Evolutionary conservation across 2,888 invertebrate genomes (phyloP), one percentile per base, ranked within the genome.

Genomic region (Branchellion lobata): DNA sequence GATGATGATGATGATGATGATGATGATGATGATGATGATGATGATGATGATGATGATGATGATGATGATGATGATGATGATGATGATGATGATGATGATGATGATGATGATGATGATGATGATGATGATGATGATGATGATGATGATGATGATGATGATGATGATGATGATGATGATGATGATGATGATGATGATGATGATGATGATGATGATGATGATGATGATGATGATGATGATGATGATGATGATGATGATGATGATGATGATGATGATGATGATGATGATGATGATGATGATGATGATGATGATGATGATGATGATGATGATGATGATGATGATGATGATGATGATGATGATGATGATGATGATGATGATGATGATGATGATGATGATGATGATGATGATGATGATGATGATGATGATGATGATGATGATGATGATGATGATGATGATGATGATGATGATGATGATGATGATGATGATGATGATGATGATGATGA

Each of bases 401-500:
- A 73, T 73, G 73, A 73, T 73, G 73, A 73, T 73, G 73, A 68
- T 68, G 68, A 68, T 68, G 68, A 68, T 68, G 68, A 68, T 68
- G 68, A 68, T 27, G 68, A 80, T 80, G 68, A 80, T 80, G 68
- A 80, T 79, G 78, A 80, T 80, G 78, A 80, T 80, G 78, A 80
- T 80, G 78, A 80, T 80, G 68, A 80, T 80, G 68, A 80, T 80
- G 68, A 80, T 79, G 78, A 80, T 80, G 78, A 80, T 79, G 68
- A 80, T 79, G 68, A 80, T 79, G 68, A 80, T 61, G 78, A 80
- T 79, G 68, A 80, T 79, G 68, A 80, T 79, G 68, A 80, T 61
- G 78, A 80, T 79, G 78, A 80, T 79, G 78, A 80, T 79, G 78
- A 80, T 79, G 78, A 80, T 79, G 78, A 80, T 79, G 78, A 80